Evolutionary conservation across 2,888 invertebrate genomes (phyloP).

Genomic region (Philereme transversata): DNA sequence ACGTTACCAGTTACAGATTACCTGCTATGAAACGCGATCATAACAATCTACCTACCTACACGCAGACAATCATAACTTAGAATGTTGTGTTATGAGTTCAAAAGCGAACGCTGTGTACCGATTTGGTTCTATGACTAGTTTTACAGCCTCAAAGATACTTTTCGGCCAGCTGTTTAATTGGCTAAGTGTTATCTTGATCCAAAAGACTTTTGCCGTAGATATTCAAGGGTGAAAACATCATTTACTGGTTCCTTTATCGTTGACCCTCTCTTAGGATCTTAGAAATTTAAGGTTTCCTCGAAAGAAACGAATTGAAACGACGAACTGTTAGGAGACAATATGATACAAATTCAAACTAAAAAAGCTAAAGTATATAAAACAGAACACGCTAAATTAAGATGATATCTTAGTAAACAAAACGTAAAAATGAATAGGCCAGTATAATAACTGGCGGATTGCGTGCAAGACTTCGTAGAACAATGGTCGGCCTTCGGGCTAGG

Average conservation of each 20-base stretch:
- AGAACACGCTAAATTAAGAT: conserved; percentile 1
- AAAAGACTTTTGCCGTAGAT: too few species aligned
- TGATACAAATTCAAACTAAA: too few species aligned
- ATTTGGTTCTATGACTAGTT: not conserved
- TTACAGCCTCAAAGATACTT: not conserved
- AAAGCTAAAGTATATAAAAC: not conserved
- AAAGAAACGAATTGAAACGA: too few species aligned
- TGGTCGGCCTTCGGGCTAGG: conserved; percentile 71
- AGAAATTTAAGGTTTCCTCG: too few species aligned
- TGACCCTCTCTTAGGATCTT: too few species aligned
- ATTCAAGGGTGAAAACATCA: too few species aligned
- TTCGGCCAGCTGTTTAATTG: not conserved
- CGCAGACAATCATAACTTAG: not conserved
- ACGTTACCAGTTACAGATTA: conserved; percentile 31
- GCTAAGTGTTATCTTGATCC: too few species aligned
- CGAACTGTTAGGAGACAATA: too few species aligned
- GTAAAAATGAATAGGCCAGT: conserved; percentile 46
- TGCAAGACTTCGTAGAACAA: conserved; percentile 78
- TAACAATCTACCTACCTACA: conserved; percentile 37
- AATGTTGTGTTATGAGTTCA: not conserved
- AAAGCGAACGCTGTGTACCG: not conserved
- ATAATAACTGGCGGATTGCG: conserved; percentile 60
- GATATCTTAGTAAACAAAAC: conserved; percentile 34
- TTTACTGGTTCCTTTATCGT: too few species aligned
- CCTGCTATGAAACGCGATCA: conserved; percentile 50